Base-by-base conservation (phyloP, 2,888 invertebrate genomes). In the Sepiola atlantica region DNA sequence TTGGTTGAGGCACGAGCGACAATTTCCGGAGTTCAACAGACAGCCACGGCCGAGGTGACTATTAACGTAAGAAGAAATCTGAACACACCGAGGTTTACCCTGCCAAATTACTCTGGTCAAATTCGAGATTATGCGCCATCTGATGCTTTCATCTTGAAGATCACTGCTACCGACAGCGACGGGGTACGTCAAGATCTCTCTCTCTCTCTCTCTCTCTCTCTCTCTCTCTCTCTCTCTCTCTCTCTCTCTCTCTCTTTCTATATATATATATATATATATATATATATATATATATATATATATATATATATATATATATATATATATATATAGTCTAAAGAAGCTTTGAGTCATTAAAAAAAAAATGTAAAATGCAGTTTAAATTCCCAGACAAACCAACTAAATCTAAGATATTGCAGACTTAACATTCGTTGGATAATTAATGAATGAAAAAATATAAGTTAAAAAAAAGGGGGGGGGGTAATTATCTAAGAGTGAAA, bases 101-200 rank as follows among this genome's bases (percentile, higher is more conserved):
- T 95, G 21, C 93, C 94, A 8, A 95, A 94, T 32, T 97, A 96
- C 95, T 94, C 95, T 1, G 77, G n/a, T 32, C n/a, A 77, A 77
- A n/a, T 77, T 14, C 77, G n/a, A 14, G 77, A 77, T 16, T 4
- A n/a, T n/a, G 12, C 77, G 12, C 21, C 94, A 0, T 95, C 96
- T 21, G 97, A 96, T n/a, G 95, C 95, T 24, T 94, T 95, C 35
- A 95, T 97, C 93, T 94, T 97, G 91, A 95, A 95, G 93, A 96
- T 97, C 14, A 95, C 95, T 77, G 97, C 97, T 12, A 95, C 95
- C 16, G 97, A 97, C 94, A 90, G 57, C 35, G 97, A 97, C 94
- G 94, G 95, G 94, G 96, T 96, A 95, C 94, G 96, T 94, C 3
- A 21, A 77, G 2, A 45, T n/a, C n/a, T n/a, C n/a, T n/a, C n/a